phyloP scores from a whole-genome alignment of 2,888 invertebrate genomes.

The Caenorhabditis sp. region DNA sequence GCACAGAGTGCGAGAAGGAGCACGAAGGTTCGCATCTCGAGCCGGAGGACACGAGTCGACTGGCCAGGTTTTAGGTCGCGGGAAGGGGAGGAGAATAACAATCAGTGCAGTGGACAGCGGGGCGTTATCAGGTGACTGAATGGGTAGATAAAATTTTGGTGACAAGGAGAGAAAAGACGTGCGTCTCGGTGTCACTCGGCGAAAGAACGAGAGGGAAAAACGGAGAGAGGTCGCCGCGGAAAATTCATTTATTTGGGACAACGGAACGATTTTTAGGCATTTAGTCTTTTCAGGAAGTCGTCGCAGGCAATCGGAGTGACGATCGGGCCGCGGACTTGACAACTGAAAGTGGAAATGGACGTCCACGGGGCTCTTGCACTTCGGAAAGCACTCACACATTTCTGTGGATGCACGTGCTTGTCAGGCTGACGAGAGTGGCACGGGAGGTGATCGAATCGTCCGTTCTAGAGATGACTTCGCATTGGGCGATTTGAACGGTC shows the following conservation, averaged over 20 bases:
- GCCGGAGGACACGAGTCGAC: slow-evolving; percentile 16
- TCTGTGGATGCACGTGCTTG: slow-evolving; percentile 15
- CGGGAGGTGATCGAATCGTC: slow-evolving; percentile 21
- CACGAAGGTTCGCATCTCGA: slow-evolving; percentile 38
- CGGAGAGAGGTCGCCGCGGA: neutral
- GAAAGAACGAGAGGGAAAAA: neutral
- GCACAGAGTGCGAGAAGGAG: slow-evolving; percentile 46
- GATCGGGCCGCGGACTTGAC: slow-evolving; percentile 3
- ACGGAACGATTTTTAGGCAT: neutral
- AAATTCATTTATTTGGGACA: slow-evolving; percentile 1
- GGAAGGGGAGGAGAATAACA: slow-evolving; percentile 31
- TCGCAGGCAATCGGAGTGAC: slow-evolving; percentile 20
- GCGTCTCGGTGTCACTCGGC: slow-evolving; percentile 16
- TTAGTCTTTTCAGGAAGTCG: slow-evolving; percentile 20
- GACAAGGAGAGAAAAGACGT: slow-evolving; percentile 25
- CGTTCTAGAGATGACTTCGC: slow-evolving; percentile 11
- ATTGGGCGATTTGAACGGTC: slow-evolving; percentile 24
- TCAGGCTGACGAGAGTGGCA: slow-evolving; percentile 8
- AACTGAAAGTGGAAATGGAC: slow-evolving; percentile 1
- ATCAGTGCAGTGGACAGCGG: slow-evolving; percentile 12
- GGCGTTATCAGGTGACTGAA: slow-evolving; percentile 45
- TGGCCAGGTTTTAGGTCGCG: neutral
- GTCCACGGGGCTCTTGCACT: neutral
- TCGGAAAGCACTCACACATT: slow-evolving; percentile 17
- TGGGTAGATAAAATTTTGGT: slow-evolving; percentile 5